phyloP scores from a whole-genome alignment of 2,797 vertebrate species.

The Brachymystax lenok region DNA sequence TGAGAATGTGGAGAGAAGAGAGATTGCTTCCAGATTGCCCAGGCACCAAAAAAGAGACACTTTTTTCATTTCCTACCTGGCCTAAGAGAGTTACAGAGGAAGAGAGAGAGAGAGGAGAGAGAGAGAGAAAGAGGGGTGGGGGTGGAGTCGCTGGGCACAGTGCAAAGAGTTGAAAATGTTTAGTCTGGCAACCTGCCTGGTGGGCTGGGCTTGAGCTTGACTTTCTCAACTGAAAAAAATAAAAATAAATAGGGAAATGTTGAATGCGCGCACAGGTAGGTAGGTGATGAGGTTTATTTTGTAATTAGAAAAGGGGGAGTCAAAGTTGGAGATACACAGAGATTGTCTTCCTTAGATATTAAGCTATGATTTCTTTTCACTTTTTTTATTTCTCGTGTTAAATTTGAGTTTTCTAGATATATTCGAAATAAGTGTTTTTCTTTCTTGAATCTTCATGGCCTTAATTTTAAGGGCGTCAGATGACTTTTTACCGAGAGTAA shows the following conservation, averaged over 20 bases:
- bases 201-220: conserved; percentile 78
- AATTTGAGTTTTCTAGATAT: conserved; percentile 87
- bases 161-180: conserved; percentile 79
- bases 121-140: no score
- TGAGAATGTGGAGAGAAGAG: conserved; percentile 83
- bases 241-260: conserved; percentile 59
- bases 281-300: conserved; percentile 68
- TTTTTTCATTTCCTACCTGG: conserved; percentile 87
- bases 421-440: conserved; percentile 80
- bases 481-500: conserved; percentile 85
- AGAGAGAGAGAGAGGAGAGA: conserved; percentile 33
- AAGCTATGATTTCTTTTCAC: conserved; percentile 86
- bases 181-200: conserved; percentile 84
- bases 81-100: conserved; percentile 41
- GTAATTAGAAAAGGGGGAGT: conserved; percentile 78
- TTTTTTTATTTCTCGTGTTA: conserved; percentile 78
- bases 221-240: conserved; percentile 69
- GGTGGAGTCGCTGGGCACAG: conserved; percentile 78
- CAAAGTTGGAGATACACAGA: conserved; percentile 80
- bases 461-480: conserved; percentile 97
- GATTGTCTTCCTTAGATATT: conserved; percentile 92
- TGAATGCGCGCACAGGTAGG: conserved; percentile 82
- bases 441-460: conserved; percentile 98
- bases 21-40: conserved; percentile 95
- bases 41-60: conserved; percentile 81